Conservation (phyloP, 2,113 vertebrate genomes). For the Girardinichthys multiradiatus region DNA sequence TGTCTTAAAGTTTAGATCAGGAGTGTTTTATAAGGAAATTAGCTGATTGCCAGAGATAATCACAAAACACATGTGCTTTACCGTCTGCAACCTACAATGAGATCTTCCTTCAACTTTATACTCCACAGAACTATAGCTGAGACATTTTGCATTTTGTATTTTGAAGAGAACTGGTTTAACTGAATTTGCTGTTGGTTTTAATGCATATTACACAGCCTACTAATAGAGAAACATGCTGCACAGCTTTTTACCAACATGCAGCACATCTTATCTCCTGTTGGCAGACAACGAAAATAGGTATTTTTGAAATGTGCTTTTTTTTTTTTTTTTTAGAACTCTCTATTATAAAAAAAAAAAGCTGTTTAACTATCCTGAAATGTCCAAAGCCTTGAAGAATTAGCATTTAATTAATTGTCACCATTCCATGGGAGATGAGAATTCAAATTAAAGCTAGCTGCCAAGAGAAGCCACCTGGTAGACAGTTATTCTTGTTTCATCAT, state of each 20-base stretch:
- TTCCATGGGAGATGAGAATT: slow-evolving; percentile 56
- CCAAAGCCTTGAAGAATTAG: slow-evolving; percentile 38
- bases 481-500: slow-evolving; percentile 45
- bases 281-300: slow-evolving; percentile 11
- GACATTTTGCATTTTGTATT: too few species aligned
- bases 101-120: too few species aligned
- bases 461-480: slow-evolving; percentile 39
- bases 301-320: not conserved
- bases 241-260: slow-evolving; percentile 31
- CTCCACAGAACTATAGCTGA: too few species aligned
- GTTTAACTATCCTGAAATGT: slow-evolving; percentile 25
- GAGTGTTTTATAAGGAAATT: too few species aligned
- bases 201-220: not conserved
- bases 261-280: slow-evolving; percentile 14
- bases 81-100: too few species aligned
- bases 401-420: slow-evolving; percentile 66
- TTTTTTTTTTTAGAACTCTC: slow-evolving; percentile 1
- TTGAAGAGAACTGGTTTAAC: not conserved
- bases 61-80: too few species aligned
- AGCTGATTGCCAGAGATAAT: too few species aligned
- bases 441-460: slow-evolving; percentile 43
- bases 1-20: too few species aligned
- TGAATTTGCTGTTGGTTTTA: slow-evolving; percentile 3
- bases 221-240: slow-evolving; percentile 7
- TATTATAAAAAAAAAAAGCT: slow-evolving; percentile 26